A percentile compares a stretch with the other conserved stretches of the same genome.
Conservation (phyloP, 2,888 invertebrate genomes). For the Drosophila gaucha region DNA sequence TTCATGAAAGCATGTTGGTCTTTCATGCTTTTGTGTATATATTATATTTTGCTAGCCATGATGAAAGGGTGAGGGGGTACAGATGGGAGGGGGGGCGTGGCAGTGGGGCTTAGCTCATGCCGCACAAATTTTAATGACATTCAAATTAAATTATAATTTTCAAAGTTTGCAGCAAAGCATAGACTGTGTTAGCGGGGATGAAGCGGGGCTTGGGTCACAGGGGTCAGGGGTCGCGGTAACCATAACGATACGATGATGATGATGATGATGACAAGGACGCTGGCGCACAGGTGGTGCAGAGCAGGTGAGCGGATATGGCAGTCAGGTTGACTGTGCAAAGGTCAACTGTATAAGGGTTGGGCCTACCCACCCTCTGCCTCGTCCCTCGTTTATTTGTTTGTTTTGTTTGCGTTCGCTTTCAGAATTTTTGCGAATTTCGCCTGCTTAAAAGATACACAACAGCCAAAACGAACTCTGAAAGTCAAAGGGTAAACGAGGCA, state of each 20-base stretch:
- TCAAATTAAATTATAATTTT: constrained; percentile 78
- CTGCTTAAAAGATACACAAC: constrained; percentile 62
- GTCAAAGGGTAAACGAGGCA: constrained; percentile 75
- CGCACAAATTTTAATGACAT: constrained; percentile 75
- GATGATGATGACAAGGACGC: constrained; percentile 64
- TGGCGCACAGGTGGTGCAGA: constrained; percentile 43
- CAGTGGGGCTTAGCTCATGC: constrained; percentile 23
- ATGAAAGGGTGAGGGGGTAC: neutral
- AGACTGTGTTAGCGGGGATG: constrained; percentile 2
- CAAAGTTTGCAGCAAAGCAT: constrained; percentile 60
- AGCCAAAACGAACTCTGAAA: constrained; percentile 56
- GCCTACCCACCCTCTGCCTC: constrained; percentile 9
- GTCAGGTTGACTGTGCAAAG: constrained; percentile 53
- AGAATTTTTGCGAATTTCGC: constrained; percentile 65
- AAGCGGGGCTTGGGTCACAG: too few species aligned
- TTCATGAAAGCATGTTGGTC: constrained; percentile 6
- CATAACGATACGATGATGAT: constrained; percentile 24
- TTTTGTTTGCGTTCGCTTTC: constrained; percentile 71
- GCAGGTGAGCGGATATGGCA: constrained; percentile 5
- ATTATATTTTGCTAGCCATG: constrained; percentile 1
- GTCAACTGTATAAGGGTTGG: constrained; percentile 62
- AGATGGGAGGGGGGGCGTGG: neutral
- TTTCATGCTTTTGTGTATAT: constrained; percentile 15
- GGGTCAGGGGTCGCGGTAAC: constrained; percentile 3
- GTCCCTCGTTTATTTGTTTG: constrained; percentile 43